Evolutionary conservation across 2,797 vertebrate species (phyloP), one percentile per base, ranked within the genome.

Genomic region (Gouania willdenowi): DNA sequence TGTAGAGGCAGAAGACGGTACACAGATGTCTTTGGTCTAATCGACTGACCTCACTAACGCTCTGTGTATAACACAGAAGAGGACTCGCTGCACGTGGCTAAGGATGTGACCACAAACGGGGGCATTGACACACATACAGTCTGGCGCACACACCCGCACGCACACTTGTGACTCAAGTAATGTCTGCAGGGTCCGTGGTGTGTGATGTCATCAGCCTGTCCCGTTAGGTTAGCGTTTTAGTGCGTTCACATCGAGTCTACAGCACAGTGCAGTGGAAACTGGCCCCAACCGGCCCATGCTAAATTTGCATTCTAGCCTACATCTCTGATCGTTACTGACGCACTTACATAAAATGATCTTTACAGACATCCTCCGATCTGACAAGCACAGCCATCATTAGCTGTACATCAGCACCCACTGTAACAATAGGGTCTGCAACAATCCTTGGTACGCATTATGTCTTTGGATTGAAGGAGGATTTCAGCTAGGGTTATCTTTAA

Each of bases 161-260:
- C 15, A 40, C 65, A 55, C 63, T 41, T 72, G 70, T 79, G 74
- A 78, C 68, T 81, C 68, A 49, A 68, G 58, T 41, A 41, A 78
- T 69, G 57, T 67, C 67, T 82, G 53, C 63, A 53, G 79, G 75
- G 77, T 64, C 66, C 42, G 9, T 68, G 74, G 71, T 64, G 37
- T 40, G 71, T 88, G 85, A 86, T 79, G 85, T 89, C 85, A 89
- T 85, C 73, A 67, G 80, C 73, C 79, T 88, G 86, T 87, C 88
- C 69, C 60, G 55, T 84, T 81, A 61, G 49, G 78, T 89, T 87
- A 90, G 72, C 43, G 69, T 76, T 61, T 51, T 68, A 50, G 71
- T 36, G 74, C 74, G 66, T 84, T 82, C 65, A 63, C 59, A 61
- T n/a, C n/a, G n/a, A 83, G 78, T 80, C 75, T 60, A 45, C 71